Conservation (phyloP, 2,888 invertebrate species). For the Polyploca ridens region DNA sequence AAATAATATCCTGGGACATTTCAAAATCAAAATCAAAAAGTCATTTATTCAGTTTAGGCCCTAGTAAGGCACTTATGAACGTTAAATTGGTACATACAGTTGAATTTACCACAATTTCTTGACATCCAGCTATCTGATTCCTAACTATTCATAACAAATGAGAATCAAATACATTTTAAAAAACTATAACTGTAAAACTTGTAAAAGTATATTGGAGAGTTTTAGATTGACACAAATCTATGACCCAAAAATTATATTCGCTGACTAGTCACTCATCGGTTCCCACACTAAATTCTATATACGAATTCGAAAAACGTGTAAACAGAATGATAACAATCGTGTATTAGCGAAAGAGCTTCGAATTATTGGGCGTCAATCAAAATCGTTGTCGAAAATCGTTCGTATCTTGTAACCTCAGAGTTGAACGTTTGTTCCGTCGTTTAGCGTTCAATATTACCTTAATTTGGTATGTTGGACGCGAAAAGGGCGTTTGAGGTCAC, state of each 20-base stretch:
- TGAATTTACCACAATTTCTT: too few relatives aligned
- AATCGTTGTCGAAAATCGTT: slow-evolving; percentile 45
- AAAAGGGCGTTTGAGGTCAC: slow-evolving; percentile 42
- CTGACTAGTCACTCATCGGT: slow-evolving; percentile 47
- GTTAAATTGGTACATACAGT: too few relatives aligned
- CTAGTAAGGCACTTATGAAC: too few relatives aligned
- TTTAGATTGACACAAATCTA: slow-evolving; percentile 17
- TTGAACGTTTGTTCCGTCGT: slow-evolving; percentile 31
- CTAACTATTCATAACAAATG: too few relatives aligned
- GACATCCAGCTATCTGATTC: too few relatives aligned
- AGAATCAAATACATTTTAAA: too few relatives aligned
- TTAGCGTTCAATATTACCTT: slow-evolving; percentile 48
- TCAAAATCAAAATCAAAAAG: too few relatives aligned
- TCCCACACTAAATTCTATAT: slow-evolving; percentile 28
- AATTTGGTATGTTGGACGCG: slow-evolving; percentile 47
- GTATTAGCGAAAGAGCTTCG: slow-evolving; percentile 60
- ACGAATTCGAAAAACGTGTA: slow-evolving; percentile 45
- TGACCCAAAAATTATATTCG: slow-evolving; percentile 39
- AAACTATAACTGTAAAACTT: too few relatives aligned
- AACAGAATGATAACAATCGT: slow-evolving; percentile 67
- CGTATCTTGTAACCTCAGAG: slow-evolving; percentile 34
- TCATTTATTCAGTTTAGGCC: too few relatives aligned
- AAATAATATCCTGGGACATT: too few relatives aligned
- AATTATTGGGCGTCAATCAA: slow-evolving; percentile 73
- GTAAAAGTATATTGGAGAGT: too few relatives aligned